Conservation (phyloP, 2,113 vertebrate species). For the Raja brachyura region DNA sequence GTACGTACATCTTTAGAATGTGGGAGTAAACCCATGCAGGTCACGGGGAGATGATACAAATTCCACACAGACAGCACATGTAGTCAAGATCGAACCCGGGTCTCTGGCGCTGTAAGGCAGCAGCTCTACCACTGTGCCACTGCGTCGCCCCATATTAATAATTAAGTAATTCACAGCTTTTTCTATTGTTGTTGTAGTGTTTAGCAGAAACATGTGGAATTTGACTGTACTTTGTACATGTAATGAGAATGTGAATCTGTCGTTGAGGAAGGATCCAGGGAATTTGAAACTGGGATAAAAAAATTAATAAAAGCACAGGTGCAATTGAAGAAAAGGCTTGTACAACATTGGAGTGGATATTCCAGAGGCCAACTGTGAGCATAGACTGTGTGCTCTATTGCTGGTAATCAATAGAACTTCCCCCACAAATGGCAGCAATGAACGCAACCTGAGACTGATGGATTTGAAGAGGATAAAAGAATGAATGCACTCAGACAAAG, state of each 20-base stretch:
- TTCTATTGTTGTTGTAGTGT: not conserved
- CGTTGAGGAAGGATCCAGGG: not conserved
- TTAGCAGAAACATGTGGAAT: not conserved
- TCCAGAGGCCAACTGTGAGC: not conserved
- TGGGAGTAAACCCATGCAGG: too few relatives aligned
- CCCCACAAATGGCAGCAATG: not conserved
- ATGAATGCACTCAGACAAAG: conserved; percentile 13
- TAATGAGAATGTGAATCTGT: not conserved
- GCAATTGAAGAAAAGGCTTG: not conserved
- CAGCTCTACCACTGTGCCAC: too few relatives aligned
- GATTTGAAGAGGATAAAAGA: conserved; percentile 10
- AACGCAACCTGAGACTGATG: not conserved
- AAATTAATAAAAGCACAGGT: not conserved
- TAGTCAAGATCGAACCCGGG: too few relatives aligned
- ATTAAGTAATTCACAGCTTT: not conserved
- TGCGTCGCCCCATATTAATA: too few relatives aligned
- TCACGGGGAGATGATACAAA: too few relatives aligned
- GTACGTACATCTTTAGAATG: too few relatives aligned
- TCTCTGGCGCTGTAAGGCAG: too few relatives aligned
- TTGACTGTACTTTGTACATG: not conserved
- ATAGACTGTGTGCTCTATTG: not conserved
- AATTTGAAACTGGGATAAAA: not conserved
- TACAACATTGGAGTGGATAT: not conserved
- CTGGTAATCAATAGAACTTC: not conserved
- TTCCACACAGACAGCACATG: too few relatives aligned